phyloP scores from a whole-genome alignment of 2,113 vertebrate species.

The Tenebrosternarchus preto region DNA sequence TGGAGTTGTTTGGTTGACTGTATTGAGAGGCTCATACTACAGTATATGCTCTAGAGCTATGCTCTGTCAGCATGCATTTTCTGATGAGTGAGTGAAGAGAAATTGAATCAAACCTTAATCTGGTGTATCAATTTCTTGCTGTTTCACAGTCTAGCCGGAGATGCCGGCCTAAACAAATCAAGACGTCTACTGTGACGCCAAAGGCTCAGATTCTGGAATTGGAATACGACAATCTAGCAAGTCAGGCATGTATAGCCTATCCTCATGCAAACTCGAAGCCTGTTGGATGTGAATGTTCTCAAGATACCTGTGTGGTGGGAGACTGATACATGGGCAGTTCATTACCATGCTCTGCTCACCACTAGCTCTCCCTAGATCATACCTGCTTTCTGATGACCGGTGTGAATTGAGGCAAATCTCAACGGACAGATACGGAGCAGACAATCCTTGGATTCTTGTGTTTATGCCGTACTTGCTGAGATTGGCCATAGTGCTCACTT shows the following conservation, averaged over 20 bases:
- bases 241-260: conserved; percentile 44
- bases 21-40: too few relatives aligned
- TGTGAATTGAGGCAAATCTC: conserved; percentile 94
- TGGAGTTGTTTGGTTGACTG: background rate
- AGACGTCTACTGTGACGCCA: conserved; percentile 24
- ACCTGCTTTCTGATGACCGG: conserved; percentile 94
- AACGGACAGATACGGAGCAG: conserved; percentile 99
- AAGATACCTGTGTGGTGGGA: conserved; percentile 72
- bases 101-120: background rate
- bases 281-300: too few relatives aligned
- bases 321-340: conserved; percentile 86
- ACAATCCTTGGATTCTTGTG: conserved; percentile 62
- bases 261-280: background rate
- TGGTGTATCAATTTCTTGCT: background rate
- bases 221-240: conserved; percentile 58
- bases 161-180: background rate
- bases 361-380: conserved; percentile 87
- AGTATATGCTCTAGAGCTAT: background rate
- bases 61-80: background rate
- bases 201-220: conserved; percentile 53
- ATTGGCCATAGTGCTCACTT: too few relatives aligned
- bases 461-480: too few relatives aligned
- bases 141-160: conserved; percentile 29
- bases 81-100: background rate
- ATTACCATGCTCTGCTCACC: conserved; percentile 79